Conservation (phyloP, 2,888 invertebrate species). For the Euzetes globulus region DNA sequence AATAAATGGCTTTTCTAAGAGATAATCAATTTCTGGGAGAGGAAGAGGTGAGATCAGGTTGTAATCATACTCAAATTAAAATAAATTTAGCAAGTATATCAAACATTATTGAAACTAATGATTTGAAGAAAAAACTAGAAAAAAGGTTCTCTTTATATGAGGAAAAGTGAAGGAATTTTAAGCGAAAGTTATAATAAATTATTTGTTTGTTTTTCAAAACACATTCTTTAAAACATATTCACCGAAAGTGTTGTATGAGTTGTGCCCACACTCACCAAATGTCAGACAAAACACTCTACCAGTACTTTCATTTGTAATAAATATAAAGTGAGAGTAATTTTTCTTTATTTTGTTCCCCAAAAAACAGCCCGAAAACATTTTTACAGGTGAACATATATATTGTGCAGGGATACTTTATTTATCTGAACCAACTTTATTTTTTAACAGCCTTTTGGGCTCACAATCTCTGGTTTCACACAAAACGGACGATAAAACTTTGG, state of each 20-base stretch:
- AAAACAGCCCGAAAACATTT: neutral
- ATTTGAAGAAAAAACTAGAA: no score
- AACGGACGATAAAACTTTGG: neutral
- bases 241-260: neutral
- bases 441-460: no score
- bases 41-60: neutral
- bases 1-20: neutral
- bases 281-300: neutral
- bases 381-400: neutral
- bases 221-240: neutral
- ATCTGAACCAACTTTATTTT: no score
- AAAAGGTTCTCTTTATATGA: no score
- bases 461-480: neutral
- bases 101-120: neutral
- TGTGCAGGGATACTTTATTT: neutral
- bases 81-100: neutral
- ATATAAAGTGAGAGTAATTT: slow-evolving; percentile 22
- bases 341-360: neutral
- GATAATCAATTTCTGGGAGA: slow-evolving; percentile 5
- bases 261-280: neutral
- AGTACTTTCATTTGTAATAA: neutral
- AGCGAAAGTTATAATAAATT: slow-evolving; percentile 1
- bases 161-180: neutral
- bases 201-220: neutral
- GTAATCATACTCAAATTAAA: neutral